These are phyloP conservation scores for Ferrisia virgata DNA, from an alignment of 2,888 invertebrate genomes.

Conservation along the genomic window DNA sequence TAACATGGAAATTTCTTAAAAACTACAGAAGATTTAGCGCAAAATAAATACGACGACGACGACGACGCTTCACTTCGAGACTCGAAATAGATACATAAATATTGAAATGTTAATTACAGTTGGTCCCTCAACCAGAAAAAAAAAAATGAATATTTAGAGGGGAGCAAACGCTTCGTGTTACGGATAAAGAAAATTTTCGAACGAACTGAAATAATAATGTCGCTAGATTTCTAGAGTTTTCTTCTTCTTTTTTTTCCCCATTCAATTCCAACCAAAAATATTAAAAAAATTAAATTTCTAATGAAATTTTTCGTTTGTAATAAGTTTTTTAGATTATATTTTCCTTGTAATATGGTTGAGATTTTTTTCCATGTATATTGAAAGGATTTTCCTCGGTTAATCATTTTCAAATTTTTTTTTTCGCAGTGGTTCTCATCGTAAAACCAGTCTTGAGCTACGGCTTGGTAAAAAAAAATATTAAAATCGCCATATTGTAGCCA, in stretches of 20 bases:
- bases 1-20: neutral
- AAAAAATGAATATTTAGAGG: neutral
- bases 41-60: neutral
- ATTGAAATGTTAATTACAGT: constrained; percentile 7
- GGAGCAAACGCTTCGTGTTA: neutral
- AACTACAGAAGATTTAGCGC: neutral
- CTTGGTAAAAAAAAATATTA: too few relatives aligned
- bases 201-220: constrained; percentile 5
- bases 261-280: neutral
- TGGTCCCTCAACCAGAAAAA: neutral
- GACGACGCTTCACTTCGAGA: neutral
- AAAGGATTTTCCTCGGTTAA: neutral
- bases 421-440: neutral
- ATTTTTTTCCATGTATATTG: neutral
- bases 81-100: neutral
- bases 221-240: neutral
- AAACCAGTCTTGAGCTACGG: too few relatives aligned
- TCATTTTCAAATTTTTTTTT: neutral
- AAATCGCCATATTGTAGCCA: too few relatives aligned
- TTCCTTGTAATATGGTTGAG: neutral
- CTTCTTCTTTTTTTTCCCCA: too few relatives aligned
- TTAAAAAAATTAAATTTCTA: neutral
- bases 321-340: neutral
- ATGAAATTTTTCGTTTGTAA: constrained; percentile 14
- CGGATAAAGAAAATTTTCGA: constrained; percentile 2